These are phyloP conservation scores for Diloba caeruleocephala DNA, from an alignment of 2,888 invertebrate species.

Conservation along the genomic window DNA sequence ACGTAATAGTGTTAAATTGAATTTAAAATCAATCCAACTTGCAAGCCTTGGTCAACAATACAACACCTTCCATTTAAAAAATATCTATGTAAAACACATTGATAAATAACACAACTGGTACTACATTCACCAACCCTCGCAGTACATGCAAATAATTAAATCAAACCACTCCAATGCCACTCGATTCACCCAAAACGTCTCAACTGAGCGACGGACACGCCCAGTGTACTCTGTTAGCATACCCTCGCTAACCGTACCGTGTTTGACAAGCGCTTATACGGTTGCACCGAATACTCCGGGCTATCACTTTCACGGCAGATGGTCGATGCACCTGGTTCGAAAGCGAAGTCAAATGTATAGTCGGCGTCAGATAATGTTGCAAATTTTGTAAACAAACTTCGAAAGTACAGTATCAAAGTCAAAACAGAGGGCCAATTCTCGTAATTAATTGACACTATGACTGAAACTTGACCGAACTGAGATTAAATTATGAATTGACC, in stretches of 20 bases:
- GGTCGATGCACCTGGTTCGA: conserved; percentile 23
- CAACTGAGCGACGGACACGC: conserved; percentile 1
- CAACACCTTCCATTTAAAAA: no score
- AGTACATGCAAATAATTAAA: neutral
- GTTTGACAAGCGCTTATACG: conserved; percentile 24
- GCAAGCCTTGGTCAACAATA: no score
- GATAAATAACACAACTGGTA: no score
- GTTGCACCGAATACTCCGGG: conserved; percentile 3
- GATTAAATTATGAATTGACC: no score
- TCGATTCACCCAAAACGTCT: neutral
- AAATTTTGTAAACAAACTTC: neutral
- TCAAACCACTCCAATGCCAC: neutral
- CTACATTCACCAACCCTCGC: neutral
- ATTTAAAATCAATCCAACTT: no score
- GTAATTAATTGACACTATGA: no score
- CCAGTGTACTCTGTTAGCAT: conserved; percentile 8
- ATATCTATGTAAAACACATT: no score
- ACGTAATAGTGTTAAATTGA: no score
- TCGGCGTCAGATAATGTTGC: neutral
- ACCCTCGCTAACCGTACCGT: conserved; percentile 1
- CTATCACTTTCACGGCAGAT: conserved; percentile 27
- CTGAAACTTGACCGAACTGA: no score
- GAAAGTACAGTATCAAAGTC: no score
- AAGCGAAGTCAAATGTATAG: neutral
- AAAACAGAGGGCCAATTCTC: no score